These are phyloP conservation scores for Nothura maculosa DNA, from an alignment of 2,797 vertebrate genomes.

Conservation along the genomic window DNA sequence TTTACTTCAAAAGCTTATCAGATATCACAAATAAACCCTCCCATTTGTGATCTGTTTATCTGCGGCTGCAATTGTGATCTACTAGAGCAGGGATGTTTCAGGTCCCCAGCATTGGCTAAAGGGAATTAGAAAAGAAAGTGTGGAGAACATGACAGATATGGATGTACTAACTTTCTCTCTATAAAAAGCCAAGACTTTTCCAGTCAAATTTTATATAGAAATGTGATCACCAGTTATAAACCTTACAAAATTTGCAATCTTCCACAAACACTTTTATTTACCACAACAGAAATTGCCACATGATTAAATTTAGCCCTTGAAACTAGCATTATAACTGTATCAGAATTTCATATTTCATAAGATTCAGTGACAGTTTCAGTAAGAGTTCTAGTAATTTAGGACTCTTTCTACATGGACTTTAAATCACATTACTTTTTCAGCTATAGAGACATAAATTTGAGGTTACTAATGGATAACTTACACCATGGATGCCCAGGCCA, in stretches of 20 bases:
- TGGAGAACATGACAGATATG: background rate
- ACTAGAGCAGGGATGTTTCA: background rate
- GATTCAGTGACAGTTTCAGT: slow-evolving; percentile 23
- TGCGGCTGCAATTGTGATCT: background rate
- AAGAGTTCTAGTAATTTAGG: slow-evolving; percentile 12
- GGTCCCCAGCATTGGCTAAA: too few relatives aligned
- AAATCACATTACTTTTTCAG: slow-evolving; percentile 52
- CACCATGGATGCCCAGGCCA: background rate
- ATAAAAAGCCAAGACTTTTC: background rate
- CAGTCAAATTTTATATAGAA: background rate
- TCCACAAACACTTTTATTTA: background rate
- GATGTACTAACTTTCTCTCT: background rate
- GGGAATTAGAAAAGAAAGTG: background rate
- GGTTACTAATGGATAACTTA: background rate
- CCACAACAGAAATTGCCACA: background rate
- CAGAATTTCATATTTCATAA: slow-evolving; percentile 25
- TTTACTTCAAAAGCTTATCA: background rate
- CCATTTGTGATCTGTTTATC: background rate
- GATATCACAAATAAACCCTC: background rate
- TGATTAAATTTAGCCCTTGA: background rate
- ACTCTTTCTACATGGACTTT: slow-evolving; percentile 23
- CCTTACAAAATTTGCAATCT: background rate
- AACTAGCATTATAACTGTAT: background rate
- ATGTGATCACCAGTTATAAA: background rate
- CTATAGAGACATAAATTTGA: slow-evolving; percentile 16